phyloP scores from a whole-genome alignment of 2,113 vertebrate genomes.

The Carassius auratus region DNA sequence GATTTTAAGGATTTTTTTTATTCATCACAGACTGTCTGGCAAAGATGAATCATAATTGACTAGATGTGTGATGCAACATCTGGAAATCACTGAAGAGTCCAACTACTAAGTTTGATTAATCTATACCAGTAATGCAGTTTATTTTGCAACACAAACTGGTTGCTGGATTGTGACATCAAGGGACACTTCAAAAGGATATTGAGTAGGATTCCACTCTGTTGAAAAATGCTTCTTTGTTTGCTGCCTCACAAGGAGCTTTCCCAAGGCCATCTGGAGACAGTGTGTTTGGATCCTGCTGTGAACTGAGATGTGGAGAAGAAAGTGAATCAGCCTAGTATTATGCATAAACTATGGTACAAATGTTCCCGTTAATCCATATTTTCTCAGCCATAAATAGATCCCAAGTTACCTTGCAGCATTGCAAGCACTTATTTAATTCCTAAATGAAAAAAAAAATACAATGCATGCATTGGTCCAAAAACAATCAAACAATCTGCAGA shows the following conservation, averaged over 20 bases:
- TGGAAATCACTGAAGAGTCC: not conserved
- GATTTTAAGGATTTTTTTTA: not conserved
- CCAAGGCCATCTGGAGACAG: conserved; percentile 60
- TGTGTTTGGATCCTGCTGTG: conserved; percentile 55
- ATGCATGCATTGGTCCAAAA: not conserved
- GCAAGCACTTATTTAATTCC: too few species aligned
- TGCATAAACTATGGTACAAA: too few species aligned
- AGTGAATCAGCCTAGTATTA: not conserved
- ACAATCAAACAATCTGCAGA: not conserved
- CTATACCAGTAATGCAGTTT: not conserved
- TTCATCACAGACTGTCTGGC: not conserved
- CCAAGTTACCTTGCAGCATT: not conserved
- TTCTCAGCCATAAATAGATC: not conserved
- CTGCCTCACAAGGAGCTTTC: conserved; percentile 77
- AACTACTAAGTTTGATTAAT: not conserved
- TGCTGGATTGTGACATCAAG: not conserved
- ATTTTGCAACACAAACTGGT: not conserved
- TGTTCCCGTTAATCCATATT: not conserved
- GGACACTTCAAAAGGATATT: conserved; percentile 86
- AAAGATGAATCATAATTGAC: not conserved
- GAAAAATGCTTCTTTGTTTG: conserved; percentile 91
- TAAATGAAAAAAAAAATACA: not conserved
- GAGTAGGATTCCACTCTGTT: conserved; percentile 90
- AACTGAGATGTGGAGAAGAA: conserved; percentile 61
- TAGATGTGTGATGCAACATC: not conserved